phyloP scores from a whole-genome alignment of 2,888 invertebrate genomes.

The Epinotia brunnichana region DNA sequence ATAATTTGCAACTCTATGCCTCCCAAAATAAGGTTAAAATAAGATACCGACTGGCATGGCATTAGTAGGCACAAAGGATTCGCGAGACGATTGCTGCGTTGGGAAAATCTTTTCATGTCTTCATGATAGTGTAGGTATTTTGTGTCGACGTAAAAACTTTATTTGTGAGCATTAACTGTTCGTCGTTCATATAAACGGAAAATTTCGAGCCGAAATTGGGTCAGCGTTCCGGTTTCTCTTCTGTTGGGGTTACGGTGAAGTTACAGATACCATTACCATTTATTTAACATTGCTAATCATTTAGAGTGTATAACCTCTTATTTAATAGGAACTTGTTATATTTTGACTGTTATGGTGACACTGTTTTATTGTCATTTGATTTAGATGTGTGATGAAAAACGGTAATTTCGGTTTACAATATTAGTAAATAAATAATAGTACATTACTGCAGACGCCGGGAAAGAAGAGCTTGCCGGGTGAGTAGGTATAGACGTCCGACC shows the following conservation, averaged over 20 bases:
- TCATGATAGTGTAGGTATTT: constrained; percentile 10
- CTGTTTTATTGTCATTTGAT: neutral
- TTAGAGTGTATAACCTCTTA: constrained; percentile 25
- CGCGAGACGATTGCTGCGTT: constrained; percentile 11
- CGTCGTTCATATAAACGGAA: neutral
- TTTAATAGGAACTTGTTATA: neutral
- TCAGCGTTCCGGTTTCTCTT: constrained; percentile 15
- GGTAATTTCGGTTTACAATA: no score
- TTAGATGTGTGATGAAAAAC: neutral
- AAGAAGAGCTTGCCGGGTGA: no score
- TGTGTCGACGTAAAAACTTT: constrained; percentile 6
- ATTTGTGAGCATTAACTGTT: constrained; percentile 6
- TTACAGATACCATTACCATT: constrained; percentile 30
- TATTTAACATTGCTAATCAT: constrained; percentile 19
- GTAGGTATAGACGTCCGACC: no score
- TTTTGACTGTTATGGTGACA: neutral
- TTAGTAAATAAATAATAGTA: no score
- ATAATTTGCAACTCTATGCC: neutral
- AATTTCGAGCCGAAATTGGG: constrained; percentile 17
- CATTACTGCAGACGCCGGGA: no score
- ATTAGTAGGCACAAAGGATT: constrained; percentile 4
- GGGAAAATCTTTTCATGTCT: constrained; percentile 12
- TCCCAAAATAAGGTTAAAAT: constrained; percentile 10
- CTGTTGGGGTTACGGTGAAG: constrained; percentile 8
- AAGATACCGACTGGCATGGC: neutral